Conservation (phyloP, 2,113 vertebrate species). For the Cinclus cinclus region DNA sequence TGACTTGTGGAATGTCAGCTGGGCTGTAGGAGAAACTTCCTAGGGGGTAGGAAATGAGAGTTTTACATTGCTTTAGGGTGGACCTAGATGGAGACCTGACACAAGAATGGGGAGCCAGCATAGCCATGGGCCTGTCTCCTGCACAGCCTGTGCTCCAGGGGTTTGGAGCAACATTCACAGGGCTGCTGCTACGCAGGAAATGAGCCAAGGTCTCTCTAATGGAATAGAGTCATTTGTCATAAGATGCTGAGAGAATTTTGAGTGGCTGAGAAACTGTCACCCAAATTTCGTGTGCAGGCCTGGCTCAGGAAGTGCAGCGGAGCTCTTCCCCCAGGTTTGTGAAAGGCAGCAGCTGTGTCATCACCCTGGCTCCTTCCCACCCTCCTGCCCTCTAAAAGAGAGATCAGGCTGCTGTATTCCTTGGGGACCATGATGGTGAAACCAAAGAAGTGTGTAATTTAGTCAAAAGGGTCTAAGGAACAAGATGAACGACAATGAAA, state of each 20-base stretch:
- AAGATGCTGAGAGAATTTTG: not conserved
- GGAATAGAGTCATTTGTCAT: not conserved
- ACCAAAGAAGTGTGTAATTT: not conserved
- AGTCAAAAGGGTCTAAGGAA: not conserved
- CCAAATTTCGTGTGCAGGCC: not conserved
- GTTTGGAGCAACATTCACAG: not conserved
- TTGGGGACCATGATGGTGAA: not conserved
- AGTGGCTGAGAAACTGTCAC: not conserved
- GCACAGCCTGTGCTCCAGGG: accelerated
- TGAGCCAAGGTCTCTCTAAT: not conserved
- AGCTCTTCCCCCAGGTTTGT: not conserved
- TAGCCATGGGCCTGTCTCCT: not conserved
- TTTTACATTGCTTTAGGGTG: not conserved
- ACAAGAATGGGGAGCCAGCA: not conserved
- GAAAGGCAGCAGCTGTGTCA: not conserved
- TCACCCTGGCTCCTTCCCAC: not conserved
- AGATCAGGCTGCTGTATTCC: not conserved
- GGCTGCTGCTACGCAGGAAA: not conserved
- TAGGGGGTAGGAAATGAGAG: not conserved
- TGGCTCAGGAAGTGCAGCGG: accelerated
- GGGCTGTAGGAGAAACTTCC: not conserved
- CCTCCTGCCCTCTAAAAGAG: not conserved
- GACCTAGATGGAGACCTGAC: not conserved
- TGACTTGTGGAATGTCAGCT: not conserved
- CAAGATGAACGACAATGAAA: not conserved